Evolutionary conservation across 2,113 vertebrate species (phyloP).

Genomic region (Alouatta palliata): DNA sequence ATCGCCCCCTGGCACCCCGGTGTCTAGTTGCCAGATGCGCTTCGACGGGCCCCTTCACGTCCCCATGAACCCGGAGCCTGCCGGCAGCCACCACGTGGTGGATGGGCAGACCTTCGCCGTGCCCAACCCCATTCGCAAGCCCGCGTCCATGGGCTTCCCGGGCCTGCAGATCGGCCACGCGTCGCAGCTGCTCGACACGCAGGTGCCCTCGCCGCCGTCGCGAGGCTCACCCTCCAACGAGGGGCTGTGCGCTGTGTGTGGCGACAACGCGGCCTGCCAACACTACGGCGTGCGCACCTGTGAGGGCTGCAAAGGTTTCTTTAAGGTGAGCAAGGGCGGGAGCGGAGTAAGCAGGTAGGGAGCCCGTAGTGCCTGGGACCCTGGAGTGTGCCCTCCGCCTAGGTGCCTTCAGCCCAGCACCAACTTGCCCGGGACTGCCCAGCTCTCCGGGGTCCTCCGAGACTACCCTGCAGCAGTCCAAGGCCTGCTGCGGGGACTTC

Average conservation of each 20-base stretch:
- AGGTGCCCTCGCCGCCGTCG: slow-evolving; percentile 95
- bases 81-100: slow-evolving; percentile 91
- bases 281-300: slow-evolving; percentile 96
- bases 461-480: neutral
- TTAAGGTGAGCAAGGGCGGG: slow-evolving; percentile 88
- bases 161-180: slow-evolving; percentile 96
- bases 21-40: slow-evolving; percentile 99
- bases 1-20: slow-evolving; percentile 96
- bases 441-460: neutral
- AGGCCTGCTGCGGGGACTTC: neutral
- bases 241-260: slow-evolving; percentile 97
- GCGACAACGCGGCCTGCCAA: slow-evolving; percentile 98
- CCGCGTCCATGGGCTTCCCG: slow-evolving; percentile 93
- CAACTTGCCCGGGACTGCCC: rapidly evolving
- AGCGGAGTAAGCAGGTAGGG: neutral
- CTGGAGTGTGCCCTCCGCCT: neutral
- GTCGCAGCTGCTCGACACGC: slow-evolving; percentile 96
- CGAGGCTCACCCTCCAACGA: slow-evolving; percentile 98
- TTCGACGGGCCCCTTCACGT: slow-evolving; percentile 97
- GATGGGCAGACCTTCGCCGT: slow-evolving; percentile 95
- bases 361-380: neutral
- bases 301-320: slow-evolving; percentile 97
- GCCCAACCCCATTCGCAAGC: slow-evolving; percentile 94
- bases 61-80: slow-evolving; percentile 92
- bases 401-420: neutral